phyloP scores from a whole-genome alignment of 2,888 invertebrate species.

The Neoitamus cyanurus region DNA sequence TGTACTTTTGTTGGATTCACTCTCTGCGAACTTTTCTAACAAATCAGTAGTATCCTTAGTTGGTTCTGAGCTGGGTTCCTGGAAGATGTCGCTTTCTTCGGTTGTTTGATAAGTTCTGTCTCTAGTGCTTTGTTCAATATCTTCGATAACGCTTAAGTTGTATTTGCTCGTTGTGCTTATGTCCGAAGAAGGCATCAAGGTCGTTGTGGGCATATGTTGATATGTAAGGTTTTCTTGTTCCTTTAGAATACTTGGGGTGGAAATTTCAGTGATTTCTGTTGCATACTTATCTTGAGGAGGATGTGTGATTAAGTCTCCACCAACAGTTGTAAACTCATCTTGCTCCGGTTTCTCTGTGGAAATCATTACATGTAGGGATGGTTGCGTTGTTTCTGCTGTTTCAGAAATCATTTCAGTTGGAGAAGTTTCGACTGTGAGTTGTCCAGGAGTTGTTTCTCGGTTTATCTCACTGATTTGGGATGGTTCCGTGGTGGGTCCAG shows the following conservation, averaged over 20 bases:
- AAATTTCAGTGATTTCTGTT: constrained; percentile 24
- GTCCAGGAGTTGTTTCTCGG: neutral
- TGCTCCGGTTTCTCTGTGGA: neutral
- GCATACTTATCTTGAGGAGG: neutral
- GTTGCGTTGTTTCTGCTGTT: neutral
- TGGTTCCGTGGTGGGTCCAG: neutral
- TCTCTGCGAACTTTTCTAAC: neutral
- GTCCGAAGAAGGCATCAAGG: neutral
- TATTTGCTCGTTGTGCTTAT: neutral
- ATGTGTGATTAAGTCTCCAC: neutral
- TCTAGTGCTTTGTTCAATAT: neutral
- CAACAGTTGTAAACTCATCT: neutral
- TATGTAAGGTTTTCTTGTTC: neutral
- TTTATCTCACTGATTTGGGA: neutral
- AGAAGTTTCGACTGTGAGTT: neutral
- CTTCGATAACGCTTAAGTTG: neutral
- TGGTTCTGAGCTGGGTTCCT: neutral
- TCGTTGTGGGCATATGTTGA: neutral
- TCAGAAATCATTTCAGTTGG: constrained; percentile 23
- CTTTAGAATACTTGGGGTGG: neutral
- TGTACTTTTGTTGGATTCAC: neutral
- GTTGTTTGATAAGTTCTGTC: neutral
- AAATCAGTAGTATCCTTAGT: neutral
- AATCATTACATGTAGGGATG: neutral
- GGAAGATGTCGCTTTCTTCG: neutral